Evolutionary conservation across 2,113 vertebrate genomes (phyloP).

Genomic region (Bettongia penicillata): DNA sequence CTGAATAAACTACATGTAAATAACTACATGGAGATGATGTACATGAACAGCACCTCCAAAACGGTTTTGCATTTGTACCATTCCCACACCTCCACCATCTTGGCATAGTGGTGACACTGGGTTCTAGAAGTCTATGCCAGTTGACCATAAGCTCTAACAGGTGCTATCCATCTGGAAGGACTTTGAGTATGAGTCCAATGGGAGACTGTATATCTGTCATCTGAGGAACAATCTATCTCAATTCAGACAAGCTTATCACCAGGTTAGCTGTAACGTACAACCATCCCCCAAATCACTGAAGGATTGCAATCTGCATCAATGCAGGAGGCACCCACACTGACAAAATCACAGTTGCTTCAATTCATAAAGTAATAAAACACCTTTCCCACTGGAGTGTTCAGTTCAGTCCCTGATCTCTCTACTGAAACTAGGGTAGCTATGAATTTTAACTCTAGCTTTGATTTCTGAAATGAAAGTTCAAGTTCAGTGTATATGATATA

Average conservation of each 20-base stretch:
- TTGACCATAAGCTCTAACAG: not conserved
- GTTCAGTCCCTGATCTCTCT: not conserved
- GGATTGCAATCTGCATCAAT: not conserved
- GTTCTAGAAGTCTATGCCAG: not conserved
- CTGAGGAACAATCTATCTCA: not conserved
- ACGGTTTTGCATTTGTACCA: not conserved
- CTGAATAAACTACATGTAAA: not conserved
- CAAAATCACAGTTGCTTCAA: not conserved
- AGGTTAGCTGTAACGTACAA: not conserved
- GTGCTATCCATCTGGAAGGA: not conserved
- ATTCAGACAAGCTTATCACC: not conserved
- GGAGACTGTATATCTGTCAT: not conserved
- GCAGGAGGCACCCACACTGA: not conserved
- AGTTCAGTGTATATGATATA: not conserved
- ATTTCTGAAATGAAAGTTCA: slow-evolving; percentile 44
- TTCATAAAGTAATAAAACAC: not conserved
- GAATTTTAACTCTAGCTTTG: not conserved
- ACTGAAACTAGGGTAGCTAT: not conserved
- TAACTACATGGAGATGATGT: not conserved
- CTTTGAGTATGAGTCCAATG: not conserved
- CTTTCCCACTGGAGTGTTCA: not conserved
- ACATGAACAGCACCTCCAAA: not conserved
- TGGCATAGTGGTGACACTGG: not conserved
- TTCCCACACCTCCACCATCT: not conserved
- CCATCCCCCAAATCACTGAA: not conserved